A percentile compares a stretch with the other conserved stretches of the same genome.
Conservation (phyloP, 1,140 invertebrate species). For the Battus philenor region DNA sequence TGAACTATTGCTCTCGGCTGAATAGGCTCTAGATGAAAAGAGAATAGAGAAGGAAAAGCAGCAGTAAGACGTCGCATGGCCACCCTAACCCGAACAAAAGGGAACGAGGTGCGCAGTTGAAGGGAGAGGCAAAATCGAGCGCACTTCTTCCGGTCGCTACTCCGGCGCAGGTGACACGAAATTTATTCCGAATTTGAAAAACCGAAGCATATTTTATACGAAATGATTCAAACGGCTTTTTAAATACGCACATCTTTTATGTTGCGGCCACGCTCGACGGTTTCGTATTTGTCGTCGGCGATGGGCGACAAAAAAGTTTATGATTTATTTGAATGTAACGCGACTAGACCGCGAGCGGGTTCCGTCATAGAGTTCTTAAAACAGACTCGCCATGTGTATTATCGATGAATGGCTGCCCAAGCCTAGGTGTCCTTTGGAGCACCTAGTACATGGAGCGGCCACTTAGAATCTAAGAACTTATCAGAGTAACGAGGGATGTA, state of each 20-base stretch:
- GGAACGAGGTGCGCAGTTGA: conserved; percentile 23
- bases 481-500: no score
- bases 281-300: conserved; percentile 69
- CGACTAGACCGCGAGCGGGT: conserved; percentile 29
- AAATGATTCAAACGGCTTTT: conserved; percentile 70
- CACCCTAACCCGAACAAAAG: conserved; percentile 4
- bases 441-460: no score
- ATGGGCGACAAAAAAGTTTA: conserved; percentile 47
- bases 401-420: no score
- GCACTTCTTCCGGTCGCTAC: conserved; percentile 68
- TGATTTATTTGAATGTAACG: conserved; percentile 71
- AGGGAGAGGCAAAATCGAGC: conserved; percentile 27
- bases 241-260: conserved; percentile 72
- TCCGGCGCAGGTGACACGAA: conserved; percentile 68
- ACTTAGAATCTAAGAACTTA: no score
- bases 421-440: no score
- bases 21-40: no score
- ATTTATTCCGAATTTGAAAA: conserved; percentile 73
- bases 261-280: conserved; percentile 58
- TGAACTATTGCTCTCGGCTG: no score
- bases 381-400: conserved; percentile 9
- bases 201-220: conserved; percentile 68
- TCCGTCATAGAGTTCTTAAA: conserved; percentile 25
- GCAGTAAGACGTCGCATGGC: background rate
- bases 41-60: no score